Conservation (phyloP, 2,113 vertebrate genomes). For the Junco hyemalis region DNA sequence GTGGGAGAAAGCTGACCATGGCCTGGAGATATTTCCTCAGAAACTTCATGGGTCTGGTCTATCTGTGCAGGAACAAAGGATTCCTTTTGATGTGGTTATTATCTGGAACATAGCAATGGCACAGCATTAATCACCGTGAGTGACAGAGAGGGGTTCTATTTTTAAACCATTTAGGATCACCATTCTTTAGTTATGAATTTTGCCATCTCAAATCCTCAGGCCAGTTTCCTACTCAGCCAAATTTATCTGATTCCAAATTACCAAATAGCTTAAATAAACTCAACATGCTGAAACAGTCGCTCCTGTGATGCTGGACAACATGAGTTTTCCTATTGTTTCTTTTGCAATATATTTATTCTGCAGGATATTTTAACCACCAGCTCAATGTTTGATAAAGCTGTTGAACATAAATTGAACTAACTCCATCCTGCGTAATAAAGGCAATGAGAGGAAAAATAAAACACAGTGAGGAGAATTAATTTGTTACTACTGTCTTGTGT, state of each 20-base stretch:
- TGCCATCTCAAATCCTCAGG: background rate
- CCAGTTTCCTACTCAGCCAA: background rate
- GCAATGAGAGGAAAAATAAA: background rate
- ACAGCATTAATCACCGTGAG: background rate
- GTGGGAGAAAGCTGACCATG: background rate
- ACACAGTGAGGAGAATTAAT: background rate
- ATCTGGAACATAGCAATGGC: background rate
- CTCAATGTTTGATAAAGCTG: background rate
- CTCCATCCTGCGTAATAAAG: background rate
- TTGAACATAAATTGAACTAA: background rate
- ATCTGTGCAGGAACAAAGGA: conserved; percentile 22
- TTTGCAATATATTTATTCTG: background rate
- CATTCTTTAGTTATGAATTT: background rate
- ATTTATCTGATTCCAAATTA: background rate
- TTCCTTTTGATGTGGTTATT: conserved; percentile 17
- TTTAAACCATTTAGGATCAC: background rate
- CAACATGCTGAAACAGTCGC: background rate
- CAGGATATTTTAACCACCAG: background rate
- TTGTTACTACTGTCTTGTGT: background rate
- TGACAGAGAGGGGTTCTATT: conserved; percentile 1
- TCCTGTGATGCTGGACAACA: background rate
- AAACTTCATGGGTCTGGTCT: background rate
- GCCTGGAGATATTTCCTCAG: conserved; percentile 20
- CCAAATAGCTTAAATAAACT: background rate
- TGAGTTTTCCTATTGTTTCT: background rate